Evolutionary conservation across 2,888 invertebrate genomes (phyloP).

Genomic region (Caenorhabditis sp.): DNA sequence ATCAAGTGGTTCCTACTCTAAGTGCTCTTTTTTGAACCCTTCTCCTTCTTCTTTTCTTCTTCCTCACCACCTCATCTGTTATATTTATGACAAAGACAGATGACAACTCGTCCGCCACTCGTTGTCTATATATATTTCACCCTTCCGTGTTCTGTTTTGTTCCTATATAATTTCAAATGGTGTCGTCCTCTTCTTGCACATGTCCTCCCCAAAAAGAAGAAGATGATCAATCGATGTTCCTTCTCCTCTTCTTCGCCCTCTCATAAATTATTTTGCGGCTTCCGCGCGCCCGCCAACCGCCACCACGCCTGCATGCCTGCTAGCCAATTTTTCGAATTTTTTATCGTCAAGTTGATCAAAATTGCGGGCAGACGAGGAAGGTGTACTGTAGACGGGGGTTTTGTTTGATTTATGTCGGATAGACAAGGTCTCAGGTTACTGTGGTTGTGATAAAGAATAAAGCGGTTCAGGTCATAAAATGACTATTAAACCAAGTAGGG

Average conservation of each 20-base stretch:
- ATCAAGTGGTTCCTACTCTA: neutral
- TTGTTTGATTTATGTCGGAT: too few relatives aligned
- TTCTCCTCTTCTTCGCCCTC: neutral
- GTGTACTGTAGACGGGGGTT: too few relatives aligned
- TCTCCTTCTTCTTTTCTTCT: neutral
- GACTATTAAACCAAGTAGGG: too few relatives aligned
- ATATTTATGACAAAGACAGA: neutral
- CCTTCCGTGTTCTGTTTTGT: neutral
- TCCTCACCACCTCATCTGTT: neutral
- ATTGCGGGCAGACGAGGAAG: too few relatives aligned
- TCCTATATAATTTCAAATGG: neutral
- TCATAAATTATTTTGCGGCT: neutral
- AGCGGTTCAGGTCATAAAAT: too few relatives aligned
- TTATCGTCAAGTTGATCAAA: neutral
- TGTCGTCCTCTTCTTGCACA: neutral
- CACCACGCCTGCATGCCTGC: neutral
- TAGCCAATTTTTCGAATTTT: neutral
- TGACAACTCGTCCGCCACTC: neutral
- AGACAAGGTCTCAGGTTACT: too few relatives aligned
- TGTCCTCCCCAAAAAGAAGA: neutral
- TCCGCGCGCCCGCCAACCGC: neutral
- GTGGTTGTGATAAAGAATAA: too few relatives aligned
- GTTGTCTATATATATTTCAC: neutral
- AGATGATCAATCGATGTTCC: slow-evolving; percentile 14
- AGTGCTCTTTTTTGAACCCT: neutral